Percentiles rank a stretch among this genome's conserved stretches.
These are phyloP conservation scores for Alca torda DNA, from an alignment of 2,797 vertebrate genomes.

Conservation along the genomic window DNA sequence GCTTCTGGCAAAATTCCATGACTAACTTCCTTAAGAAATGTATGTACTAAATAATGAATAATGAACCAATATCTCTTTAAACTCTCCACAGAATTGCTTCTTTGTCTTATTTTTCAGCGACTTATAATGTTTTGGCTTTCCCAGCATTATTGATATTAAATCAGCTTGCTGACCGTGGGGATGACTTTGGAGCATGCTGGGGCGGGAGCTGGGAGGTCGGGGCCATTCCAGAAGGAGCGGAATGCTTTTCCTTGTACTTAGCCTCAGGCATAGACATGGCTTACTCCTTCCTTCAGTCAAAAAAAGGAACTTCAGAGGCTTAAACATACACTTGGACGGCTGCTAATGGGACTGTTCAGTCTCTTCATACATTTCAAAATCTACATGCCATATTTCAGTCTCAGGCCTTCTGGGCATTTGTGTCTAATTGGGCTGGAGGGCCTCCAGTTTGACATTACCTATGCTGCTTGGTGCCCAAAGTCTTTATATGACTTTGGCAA, in stretches of 20 bases:
- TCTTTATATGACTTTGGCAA: constrained; percentile 37
- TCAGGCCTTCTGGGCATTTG: neutral
- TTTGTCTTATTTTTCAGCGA: constrained; percentile 11
- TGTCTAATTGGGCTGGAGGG: constrained; percentile 54
- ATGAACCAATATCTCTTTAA: neutral
- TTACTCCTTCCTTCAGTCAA: neutral
- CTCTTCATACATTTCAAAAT: constrained; percentile 21
- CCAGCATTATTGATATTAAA: neutral
- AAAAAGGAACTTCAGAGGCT: neutral
- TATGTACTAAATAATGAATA: neutral
- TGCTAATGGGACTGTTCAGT: constrained; percentile 36
- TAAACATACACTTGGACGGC: neutral
- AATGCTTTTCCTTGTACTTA: constrained; percentile 7
- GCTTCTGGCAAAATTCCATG: neutral
- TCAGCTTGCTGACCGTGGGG: neutral
- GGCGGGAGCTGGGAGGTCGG: rapidly evolving
- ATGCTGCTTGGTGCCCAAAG: constrained; percentile 7
- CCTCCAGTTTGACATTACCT: constrained; percentile 48
- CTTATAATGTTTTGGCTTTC: neutral
- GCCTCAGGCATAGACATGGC: neutral
- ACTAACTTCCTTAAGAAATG: neutral
- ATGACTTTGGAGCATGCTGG: neutral
- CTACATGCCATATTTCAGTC: neutral
- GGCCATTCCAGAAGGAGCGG: neutral
- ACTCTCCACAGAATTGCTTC: neutral